Conservation (phyloP, 2,113 vertebrate genomes). For the Myiozetetes cayanensis region DNA sequence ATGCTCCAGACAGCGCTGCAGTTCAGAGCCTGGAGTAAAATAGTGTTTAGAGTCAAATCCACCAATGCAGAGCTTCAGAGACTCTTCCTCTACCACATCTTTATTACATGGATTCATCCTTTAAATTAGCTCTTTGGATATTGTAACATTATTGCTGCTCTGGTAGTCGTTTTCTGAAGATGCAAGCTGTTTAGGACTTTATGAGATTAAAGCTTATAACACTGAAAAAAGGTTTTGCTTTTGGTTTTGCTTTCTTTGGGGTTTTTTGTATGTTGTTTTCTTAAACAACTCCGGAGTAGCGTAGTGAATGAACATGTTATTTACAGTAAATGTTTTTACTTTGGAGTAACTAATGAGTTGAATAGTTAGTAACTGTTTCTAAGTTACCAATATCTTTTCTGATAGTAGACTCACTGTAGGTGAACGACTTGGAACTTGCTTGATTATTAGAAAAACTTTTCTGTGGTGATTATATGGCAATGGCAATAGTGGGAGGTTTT, state of each 20-base stretch:
- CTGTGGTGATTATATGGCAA: neutral
- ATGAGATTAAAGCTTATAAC: neutral
- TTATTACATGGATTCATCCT: neutral
- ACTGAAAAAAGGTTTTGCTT: fast-evolving
- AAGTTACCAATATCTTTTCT: neutral
- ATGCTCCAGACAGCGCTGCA: neutral
- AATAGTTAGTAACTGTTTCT: neutral
- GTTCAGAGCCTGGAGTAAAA: neutral
- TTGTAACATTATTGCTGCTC: neutral
- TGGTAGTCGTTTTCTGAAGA: neutral
- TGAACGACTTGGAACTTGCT: neutral
- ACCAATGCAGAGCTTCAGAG: neutral
- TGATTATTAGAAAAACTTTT: neutral
- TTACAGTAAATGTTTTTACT: neutral
- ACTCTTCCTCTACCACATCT: neutral
- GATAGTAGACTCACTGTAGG: neutral
- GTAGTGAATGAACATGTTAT: neutral
- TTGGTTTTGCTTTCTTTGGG: neutral
- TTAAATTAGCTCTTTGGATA: neutral
- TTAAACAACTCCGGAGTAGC: neutral
- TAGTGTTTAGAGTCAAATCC: neutral
- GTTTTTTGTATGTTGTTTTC: neutral
- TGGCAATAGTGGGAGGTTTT: neutral
- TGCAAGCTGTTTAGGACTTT: neutral
- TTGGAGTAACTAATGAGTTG: neutral